A percentile compares a stretch with the other conserved stretches of the same genome.
Conservation (phyloP, 2,113 vertebrate species). For the Phylloscopus trochilus region DNA sequence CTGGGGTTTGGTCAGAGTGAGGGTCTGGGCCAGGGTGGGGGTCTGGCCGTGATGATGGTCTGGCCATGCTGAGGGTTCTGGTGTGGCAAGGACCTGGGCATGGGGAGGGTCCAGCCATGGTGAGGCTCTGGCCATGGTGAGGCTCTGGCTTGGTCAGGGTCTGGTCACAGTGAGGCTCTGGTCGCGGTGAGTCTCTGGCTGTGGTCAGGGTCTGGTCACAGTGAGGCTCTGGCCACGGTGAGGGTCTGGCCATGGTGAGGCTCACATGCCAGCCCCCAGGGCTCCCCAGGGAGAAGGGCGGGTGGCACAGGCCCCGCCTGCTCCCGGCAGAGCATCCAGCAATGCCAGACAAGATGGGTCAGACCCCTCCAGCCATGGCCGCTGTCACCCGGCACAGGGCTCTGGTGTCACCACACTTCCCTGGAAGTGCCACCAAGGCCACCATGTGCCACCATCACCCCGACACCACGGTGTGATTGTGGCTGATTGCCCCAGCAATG, state of each 20-base stretch:
- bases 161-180: fast-evolving
- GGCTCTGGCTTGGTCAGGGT: no score
- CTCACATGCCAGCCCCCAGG: fast-evolving
- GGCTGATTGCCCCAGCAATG: background rate
- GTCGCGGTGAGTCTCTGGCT: no score
- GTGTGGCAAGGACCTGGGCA: fast-evolving
- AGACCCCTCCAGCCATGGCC: fast-evolving
- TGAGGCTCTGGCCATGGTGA: fast-evolving
- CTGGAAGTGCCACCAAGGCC: background rate
- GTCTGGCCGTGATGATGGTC: background rate
- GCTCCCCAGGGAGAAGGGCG: fast-evolving
- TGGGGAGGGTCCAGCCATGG: fast-evolving
- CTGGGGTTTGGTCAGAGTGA: background rate
- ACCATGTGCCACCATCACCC: background rate
- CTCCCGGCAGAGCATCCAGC: fast-evolving
- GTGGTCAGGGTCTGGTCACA: fast-evolving
- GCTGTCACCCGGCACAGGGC: fast-evolving
- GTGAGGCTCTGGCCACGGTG: fast-evolving
- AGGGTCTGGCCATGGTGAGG: fast-evolving
- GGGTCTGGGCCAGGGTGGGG: background rate
- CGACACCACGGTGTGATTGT: fast-evolving
- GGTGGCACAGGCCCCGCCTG: fast-evolving
- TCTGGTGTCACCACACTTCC: background rate
- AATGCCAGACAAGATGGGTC: background rate
- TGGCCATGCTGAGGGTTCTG: no score